Evolutionary conservation across 2,113 vertebrate genomes (phyloP).

Genomic region (Podarcis raffonei): DNA sequence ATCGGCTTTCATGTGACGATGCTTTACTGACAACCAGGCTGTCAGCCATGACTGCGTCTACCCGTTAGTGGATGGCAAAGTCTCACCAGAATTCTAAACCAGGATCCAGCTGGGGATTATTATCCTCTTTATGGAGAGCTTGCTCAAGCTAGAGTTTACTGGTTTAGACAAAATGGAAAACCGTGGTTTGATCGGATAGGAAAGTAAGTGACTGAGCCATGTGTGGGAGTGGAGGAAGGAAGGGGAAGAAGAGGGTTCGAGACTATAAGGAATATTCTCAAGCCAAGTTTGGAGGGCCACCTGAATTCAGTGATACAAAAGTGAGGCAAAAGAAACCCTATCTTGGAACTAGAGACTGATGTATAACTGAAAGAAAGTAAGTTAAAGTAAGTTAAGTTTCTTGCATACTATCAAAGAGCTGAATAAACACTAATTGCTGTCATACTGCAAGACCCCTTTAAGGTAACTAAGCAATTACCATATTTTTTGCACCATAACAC

Average conservation of each 20-base stretch:
- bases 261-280: too few relatives aligned
- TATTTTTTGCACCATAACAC: too few relatives aligned
- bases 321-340: too few relatives aligned
- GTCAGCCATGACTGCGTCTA: too few relatives aligned
- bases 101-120: not conserved
- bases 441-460: slow-evolving; percentile 37
- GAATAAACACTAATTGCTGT: slow-evolving; percentile 50
- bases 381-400: slow-evolving; percentile 51
- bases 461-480: slow-evolving; percentile 30
- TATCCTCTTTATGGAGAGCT: not conserved
- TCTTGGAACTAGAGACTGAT: not conserved
- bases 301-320: too few relatives aligned
- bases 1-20: too few relatives aligned
- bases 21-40: too few relatives aligned
- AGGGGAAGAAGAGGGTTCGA: too few relatives aligned
- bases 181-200: not conserved
- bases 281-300: too few relatives aligned
- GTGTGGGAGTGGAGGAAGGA: too few relatives aligned
- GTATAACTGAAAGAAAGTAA: slow-evolving; percentile 28
- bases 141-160: not conserved
- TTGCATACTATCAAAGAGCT: slow-evolving; percentile 34
- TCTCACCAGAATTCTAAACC: not conserved
- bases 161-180: not conserved
- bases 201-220: too few relatives aligned
- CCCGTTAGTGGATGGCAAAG: too few relatives aligned